Conservation (phyloP, 2,113 vertebrate species). For the Phalacrocorax brasilianus region DNA sequence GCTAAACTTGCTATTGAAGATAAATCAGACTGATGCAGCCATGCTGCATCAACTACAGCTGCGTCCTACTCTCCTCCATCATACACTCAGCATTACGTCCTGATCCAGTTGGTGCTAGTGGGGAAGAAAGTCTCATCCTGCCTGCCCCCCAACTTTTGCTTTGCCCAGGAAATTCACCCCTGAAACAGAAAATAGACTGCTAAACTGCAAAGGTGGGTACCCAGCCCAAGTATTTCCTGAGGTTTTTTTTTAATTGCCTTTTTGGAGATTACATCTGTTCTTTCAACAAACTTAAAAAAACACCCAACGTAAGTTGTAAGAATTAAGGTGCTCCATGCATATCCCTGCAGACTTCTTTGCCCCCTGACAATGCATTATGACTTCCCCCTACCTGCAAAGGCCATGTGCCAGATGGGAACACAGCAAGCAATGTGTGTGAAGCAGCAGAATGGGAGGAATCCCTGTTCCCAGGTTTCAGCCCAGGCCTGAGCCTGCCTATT, state of each 20-base stretch:
- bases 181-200: background rate
- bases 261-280: background rate
- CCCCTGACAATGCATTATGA: background rate
- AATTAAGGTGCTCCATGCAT: background rate
- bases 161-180: background rate
- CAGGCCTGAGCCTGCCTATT: background rate
- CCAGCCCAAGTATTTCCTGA: background rate
- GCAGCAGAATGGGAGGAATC: background rate
- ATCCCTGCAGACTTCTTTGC: background rate
- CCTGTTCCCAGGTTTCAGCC: background rate
- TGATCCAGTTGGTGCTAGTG: background rate
- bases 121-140: background rate
- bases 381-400: background rate
- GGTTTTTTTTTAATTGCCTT: background rate
- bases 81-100: background rate
- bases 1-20: background rate
- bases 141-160: background rate
- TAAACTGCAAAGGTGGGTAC: background rate
- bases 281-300: background rate
- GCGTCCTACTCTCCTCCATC: background rate
- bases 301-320: background rate
- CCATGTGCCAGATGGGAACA: background rate
- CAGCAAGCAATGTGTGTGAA: background rate
- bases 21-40: background rate
- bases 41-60: background rate